phyloP scores from a whole-genome alignment of 53 echinoderm and acorn worm genomes.

The Arbacia lixula region DNA sequence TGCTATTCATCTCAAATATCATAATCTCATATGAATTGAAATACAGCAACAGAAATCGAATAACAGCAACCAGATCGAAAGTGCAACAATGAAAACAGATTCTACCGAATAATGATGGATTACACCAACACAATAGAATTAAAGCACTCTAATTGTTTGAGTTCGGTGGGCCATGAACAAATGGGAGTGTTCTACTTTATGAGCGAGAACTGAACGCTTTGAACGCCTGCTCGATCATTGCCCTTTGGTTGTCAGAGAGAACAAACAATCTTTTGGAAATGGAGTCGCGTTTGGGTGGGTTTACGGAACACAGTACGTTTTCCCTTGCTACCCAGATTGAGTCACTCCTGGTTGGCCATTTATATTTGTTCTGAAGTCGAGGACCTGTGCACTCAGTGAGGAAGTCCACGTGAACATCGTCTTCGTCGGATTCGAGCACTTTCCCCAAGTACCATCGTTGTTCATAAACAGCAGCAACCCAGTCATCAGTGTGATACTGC shows the following conservation, averaged over 20 bases:
- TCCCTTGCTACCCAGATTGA: not conserved
- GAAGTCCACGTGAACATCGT: slow-evolving; percentile 23
- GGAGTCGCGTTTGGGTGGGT: not conserved
- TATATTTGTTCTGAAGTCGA: not conserved
- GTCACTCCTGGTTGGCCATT: not conserved
- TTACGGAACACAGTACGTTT: not conserved
- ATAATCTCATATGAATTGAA: no score
- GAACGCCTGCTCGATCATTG: slow-evolving; percentile 24
- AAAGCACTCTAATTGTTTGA: no score
- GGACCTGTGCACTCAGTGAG: slow-evolving; percentile 1
- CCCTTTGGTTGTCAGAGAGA: not conserved
- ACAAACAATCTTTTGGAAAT: not conserved
- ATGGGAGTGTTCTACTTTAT: no score
- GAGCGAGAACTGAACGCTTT: no score
- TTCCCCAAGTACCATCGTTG: slow-evolving; percentile 32
- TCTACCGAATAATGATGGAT: no score
- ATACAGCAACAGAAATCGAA: no score
- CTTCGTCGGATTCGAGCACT: slow-evolving; percentile 1
- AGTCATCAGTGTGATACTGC: slow-evolving; percentile 16
- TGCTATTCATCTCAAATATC: no score
- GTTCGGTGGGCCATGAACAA: no score
- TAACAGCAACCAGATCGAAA: no score
- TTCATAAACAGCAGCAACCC: slow-evolving; percentile 45
- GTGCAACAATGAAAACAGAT: no score
- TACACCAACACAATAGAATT: no score